Base-by-base conservation (phyloP, 2,113 vertebrate genomes). In the Penelope pileata region DNA sequence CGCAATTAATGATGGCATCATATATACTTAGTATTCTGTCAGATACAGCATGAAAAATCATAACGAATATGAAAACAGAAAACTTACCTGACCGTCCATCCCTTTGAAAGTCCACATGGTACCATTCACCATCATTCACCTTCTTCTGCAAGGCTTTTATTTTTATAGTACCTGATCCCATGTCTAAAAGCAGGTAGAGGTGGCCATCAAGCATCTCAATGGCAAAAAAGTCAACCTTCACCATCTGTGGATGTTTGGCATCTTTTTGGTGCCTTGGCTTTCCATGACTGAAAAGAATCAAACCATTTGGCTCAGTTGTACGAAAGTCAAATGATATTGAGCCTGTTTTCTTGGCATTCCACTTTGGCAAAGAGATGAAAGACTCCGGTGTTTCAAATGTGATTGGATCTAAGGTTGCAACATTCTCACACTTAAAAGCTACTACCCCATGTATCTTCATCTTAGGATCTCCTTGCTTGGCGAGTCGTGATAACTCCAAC, bases 251-350 rank as follows among this genome's bases (percentile, higher is more conserved):
- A 77, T 98, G 98, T 88, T 99, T 99, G 95, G 99, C 98, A 84
- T 99, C 99, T 94, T 99, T 99, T 16, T 99, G 98, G 93, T 99
- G 99, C 86, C 99, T 98, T 74, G 99, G 98, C 95, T 99, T 99
- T 67, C 99, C 99, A 3, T 99, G 99, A 92, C 99, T 99, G 96
- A 99, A 99, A 88, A 99, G 98, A 73, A 99, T 99, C 72, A 99
- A 98, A 36, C 99, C 99, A 22, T 99, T 99, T 67, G 99, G 99
- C 96, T 99, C 99, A 8, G 99, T 99, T 80, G 99, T 99, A 80
- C 99, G 99, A 92, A 99, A 99, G 97, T 99, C 99, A 95, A 99
- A 99, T 23, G 99, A 99, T 97, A 99, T 99, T 56, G 99, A 99
- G 78, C 99, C 99, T 6, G 99, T 99, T 97, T 99, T 99, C 97